Base-by-base conservation (phyloP, 2,113 vertebrate genomes). In the Equus quagga region DNA sequence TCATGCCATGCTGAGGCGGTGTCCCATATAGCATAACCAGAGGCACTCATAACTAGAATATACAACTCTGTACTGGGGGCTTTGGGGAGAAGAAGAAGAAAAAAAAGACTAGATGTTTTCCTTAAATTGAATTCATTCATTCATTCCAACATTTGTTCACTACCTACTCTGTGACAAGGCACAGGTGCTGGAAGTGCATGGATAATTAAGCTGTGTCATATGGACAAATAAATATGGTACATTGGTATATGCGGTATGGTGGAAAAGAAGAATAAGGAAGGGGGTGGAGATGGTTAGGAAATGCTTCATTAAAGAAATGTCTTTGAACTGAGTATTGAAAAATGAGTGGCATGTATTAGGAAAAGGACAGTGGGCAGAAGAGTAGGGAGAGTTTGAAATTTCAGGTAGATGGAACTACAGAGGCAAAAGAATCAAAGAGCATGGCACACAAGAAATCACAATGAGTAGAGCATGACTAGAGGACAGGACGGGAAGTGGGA, bases 251-350 rank as follows among this genome's bases (percentile, higher is more conserved):
- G 3, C 51, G 15, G 72, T 81, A 44, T 24, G 24, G 26, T 54
- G 15, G 54, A 72, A 91, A 54, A 31, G 62, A 33, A 62, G 33
- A 9, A 70, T 54, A 60, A 78, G 24, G 51, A 91, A 79, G 44
- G 73, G 58, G 64, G 10, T 62, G 54, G 28, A 44, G 21, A 72
- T 51, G 67, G 8, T 15, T 91, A 91, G 65, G 15, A 80, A 64
- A 65, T 65, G 33, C 60, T 28, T 46, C 28, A 44, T 95, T 80
- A 44, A 73, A 86, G 28, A 80, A 51, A 80, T 56, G n/a, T 15
- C 54, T 86, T 92, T 86, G 82, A 92, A 72, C 21, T 12, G 8
- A 54, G 33, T 64, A 60, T 70, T 56, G 73, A 81, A 96, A 91
- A 85, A 54, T 70, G n/a, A 65, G n/a, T 10, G 31, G 44, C 44